Evolutionary conservation across 1,140 invertebrate genomes (phyloP), one percentile per base, ranked within the genome.

Genomic region (Rhopalosiphum maidis): DNA sequence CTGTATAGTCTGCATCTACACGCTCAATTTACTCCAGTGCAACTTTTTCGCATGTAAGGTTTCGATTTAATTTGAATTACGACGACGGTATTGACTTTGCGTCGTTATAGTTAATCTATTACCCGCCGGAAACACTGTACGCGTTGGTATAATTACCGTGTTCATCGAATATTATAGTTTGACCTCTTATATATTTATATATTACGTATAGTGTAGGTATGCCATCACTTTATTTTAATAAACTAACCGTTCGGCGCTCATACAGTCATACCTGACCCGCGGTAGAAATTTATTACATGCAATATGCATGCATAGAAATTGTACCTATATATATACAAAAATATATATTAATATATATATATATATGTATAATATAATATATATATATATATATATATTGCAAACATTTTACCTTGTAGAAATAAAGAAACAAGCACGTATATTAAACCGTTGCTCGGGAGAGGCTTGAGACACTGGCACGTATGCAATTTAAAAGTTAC

Each of bases 401-500:
- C 22, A 22, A 3, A 77, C 2, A 83, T 22, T 41, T 77, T 77
- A 77, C 60, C 60, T 77, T 77, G 60, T 77, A n/a, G n/a, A n/a
- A 77, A 77, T 77, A 77, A 77, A 77, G 60, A 77, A 77, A n/a
- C 60, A 18, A n/a, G 60, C 46, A 37, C 35, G 43, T 48, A 87
- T 51, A 48, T 48, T 87, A 87, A 87, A 87, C 22, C 87, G 48
- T 89, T 89, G 43, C 86, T 87, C 86, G 43, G 21, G 2, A 87
- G 30, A 89, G 87, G 11, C 87, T 89, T 89, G 54, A 35, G 21
- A 35, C 30, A 37, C 46, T 54, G 21, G 87, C 87, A 89, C 87
- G 87, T 89, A 89, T 35, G 87, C 87, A 54, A 54, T 54, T 89
- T 51, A 89, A 54, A 89, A 89, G 46, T 54, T 89, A 54, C n/a